Conservation (phyloP, 2,888 invertebrate species). For the Epirrhoe alternata region DNA sequence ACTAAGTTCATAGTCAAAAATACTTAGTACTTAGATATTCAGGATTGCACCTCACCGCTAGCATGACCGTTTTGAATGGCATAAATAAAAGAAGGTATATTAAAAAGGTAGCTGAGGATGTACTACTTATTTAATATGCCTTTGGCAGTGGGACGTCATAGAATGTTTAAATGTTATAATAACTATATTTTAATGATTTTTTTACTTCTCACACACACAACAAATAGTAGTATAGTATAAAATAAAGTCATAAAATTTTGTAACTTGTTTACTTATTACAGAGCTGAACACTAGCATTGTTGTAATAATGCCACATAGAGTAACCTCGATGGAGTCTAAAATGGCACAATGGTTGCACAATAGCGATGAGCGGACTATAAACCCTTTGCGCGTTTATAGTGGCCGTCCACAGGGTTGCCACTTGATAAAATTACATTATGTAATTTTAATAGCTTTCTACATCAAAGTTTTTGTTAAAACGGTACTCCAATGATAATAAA, state of each 20-base stretch:
- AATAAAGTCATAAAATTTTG: not conserved
- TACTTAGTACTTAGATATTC: not conserved
- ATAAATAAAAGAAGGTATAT: too few species aligned
- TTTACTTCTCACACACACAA: too few species aligned
- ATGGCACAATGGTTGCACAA: slow-evolving; percentile 35
- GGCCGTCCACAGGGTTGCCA: slow-evolving; percentile 40
- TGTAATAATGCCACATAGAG: slow-evolving; percentile 11
- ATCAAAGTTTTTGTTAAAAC: not conserved
- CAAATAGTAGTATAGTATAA: too few species aligned
- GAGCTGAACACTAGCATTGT: not conserved
- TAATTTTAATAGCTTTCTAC: not conserved
- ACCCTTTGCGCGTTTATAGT: slow-evolving; percentile 42
- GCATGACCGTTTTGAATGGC: too few species aligned
- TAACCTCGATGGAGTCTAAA: slow-evolving; percentile 28
- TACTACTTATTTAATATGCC: too few species aligned
- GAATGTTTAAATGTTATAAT: too few species aligned
- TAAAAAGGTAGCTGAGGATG: too few species aligned
- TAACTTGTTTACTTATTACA: not conserved
- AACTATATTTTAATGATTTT: too few species aligned
- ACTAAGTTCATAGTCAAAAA: not conserved
- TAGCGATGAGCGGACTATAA: slow-evolving; percentile 44
- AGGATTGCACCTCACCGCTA: not conserved
- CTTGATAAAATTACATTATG: too few species aligned
- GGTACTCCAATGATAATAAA: too few species aligned
- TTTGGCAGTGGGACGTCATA: too few species aligned